Evolutionary conservation across 2,113 vertebrate species (phyloP), one percentile per base, ranked within the genome.

Genomic region (Spermophilus dauricus): DNA sequence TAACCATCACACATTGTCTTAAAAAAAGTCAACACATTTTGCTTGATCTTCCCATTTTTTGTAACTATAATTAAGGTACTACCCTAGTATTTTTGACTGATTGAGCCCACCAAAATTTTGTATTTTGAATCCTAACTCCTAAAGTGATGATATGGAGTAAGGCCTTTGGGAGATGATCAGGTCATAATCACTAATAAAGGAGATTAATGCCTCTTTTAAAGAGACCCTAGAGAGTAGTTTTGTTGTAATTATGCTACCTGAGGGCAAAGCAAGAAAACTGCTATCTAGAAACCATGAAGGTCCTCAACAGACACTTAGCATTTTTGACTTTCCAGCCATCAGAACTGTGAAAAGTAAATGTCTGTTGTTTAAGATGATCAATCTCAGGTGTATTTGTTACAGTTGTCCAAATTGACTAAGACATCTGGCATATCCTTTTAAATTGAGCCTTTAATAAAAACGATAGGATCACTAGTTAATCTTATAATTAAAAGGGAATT

Each of bases 371-470:
- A 39, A 32, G 45, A 85, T 39, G 61, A 5, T 17, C 16, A 63
- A 5, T n/a, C 20, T n/a, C 63, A 73, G 6, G 3, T 67, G 0
- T 13, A 75, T 81, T 63, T 81, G n/a, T 9, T 28, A 10, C 39
- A n/a, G 12, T 51, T 16, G 26, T 42, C 10, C 16, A 65, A 65
- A 75, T 32, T 63, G 11, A 86, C 7, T 39, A 81, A 14, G 20
- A 53, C 11, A 30, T 2, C 28, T 86, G 39, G 5, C 34, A 10
- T 80, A 92, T 84, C 14, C 2, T 65, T 26, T 84, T 48, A 96
- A 96, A 87, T 16, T 39, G 6, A 82, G 17, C 6, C 20, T 9
- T 83, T 75, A 96, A 95, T 88, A 24, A 56, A 90, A 82, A 56
- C 34, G 26, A 56, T 58, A 42, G 3, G 81, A 61, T 91, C 4